Conservation (phyloP, 2,113 vertebrate species). For the Anguilla japonica region DNA sequence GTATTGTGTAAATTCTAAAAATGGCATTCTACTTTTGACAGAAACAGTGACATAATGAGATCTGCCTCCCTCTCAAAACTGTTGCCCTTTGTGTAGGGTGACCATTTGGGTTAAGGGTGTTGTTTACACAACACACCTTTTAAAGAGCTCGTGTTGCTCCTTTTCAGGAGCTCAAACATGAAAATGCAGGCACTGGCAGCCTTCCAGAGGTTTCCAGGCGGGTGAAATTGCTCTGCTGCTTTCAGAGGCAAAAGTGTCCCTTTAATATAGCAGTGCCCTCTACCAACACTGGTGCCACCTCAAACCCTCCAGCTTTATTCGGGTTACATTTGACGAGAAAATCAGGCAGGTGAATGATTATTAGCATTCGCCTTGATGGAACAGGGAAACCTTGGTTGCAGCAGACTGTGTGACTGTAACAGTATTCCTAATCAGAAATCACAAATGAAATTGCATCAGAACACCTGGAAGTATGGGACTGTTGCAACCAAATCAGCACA, state of each 20-base stretch:
- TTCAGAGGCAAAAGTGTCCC: background rate
- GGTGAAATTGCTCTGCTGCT: constrained; percentile 34
- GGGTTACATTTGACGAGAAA: constrained; percentile 37
- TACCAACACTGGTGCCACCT: constrained; percentile 17
- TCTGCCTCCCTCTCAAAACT: constrained; percentile 41
- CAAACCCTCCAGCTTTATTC: too few relatives aligned
- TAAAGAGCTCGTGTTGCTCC: constrained; percentile 9
- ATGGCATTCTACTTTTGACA: background rate
- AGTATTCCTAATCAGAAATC: background rate
- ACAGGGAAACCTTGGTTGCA: background rate
- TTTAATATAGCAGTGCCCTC: constrained; percentile 14
- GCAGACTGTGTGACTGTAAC: background rate
- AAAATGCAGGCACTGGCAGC: constrained; percentile 49
- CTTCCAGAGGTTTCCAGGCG: background rate
- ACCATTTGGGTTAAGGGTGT: constrained; percentile 32
- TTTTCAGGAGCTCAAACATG: constrained; percentile 37
- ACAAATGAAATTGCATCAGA: constrained; percentile 42
- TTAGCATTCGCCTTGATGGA: background rate
- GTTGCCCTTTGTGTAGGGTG: background rate
- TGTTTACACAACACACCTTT: constrained; percentile 43
- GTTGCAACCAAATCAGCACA: constrained; percentile 29
- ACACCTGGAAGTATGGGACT: background rate
- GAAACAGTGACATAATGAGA: background rate
- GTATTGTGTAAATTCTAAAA: background rate
- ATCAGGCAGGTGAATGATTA: background rate